Evolutionary conservation across 2,888 invertebrate species (phyloP), one percentile per base, ranked within the genome.

Genomic region (Hirtodrosophila duncani): DNA sequence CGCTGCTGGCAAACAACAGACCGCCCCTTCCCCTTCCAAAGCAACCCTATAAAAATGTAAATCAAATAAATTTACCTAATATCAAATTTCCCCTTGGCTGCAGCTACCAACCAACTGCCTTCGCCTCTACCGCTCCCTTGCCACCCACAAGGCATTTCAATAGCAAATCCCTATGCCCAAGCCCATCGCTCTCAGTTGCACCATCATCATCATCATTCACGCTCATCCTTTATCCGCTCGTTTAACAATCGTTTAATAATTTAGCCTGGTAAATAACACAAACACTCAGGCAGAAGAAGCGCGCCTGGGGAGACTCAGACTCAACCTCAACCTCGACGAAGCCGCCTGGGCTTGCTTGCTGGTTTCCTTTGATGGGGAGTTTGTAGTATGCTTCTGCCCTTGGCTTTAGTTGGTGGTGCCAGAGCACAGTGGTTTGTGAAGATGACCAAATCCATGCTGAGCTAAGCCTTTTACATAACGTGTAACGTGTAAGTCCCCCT

Each of bases 181-280:
- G 16, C 29, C 10, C 27, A 31, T 23, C 29, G 3, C 5, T 5
- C 56, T 16, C 27, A 13, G 4, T 30, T 26, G 34, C 48, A 53
- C 36, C 71, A 58, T 74, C 71, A 71, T 79, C 71, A 80, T 80
- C 72, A 72, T 72, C 72, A 75, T 75, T 81, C 81, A 81, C 81
- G 75, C 75, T 81, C 81, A 75, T 75, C 79, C 72, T 74, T 74
- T 74, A 74, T 74, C 81, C 81, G 75, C 75, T 81, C 78, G 78
- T 80, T 82, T 77, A 81, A 81, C 83, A 81, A 81, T 81, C 83
- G 82, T 81, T 81, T 83, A 81, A 83, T 82, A 83, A 81, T 81
- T 81, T 81, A 80, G 82, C 74, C 81, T 82, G 82, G 82, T 83
- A 83, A 81, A 81, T 81, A 81, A 83, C 83, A 83, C 82, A 81